These are phyloP conservation scores for Carettochelys insculpta DNA, from an alignment of 2,113 vertebrate genomes.

Conservation along the genomic window DNA sequence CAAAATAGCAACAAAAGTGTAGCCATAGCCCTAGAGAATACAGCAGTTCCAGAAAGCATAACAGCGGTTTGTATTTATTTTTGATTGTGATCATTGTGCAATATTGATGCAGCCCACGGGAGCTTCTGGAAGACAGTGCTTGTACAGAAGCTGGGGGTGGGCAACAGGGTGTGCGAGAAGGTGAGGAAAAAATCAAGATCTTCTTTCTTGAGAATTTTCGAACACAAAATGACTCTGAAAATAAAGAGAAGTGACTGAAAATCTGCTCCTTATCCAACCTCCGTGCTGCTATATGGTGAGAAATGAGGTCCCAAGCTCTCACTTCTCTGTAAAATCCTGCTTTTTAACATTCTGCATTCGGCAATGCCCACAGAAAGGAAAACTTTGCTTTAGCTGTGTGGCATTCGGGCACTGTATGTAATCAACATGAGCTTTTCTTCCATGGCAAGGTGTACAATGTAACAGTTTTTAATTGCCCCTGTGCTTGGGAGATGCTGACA, in stretches of 20 bases:
- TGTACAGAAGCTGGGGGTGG: background rate
- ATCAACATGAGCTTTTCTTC: constrained; percentile 59
- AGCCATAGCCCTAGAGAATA: too few relatives aligned
- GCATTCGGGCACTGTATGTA: constrained; percentile 27
- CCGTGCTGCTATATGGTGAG: constrained; percentile 57
- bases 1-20: too few relatives aligned
- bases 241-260: constrained; percentile 36
- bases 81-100: background rate
- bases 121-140: background rate
- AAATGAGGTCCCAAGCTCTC: constrained; percentile 57
- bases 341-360: constrained; percentile 24
- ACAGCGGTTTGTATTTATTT: background rate
- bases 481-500: constrained; percentile 51
- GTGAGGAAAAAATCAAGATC: background rate
- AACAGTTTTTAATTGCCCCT: constrained; percentile 66
- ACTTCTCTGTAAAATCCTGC: constrained; percentile 61
- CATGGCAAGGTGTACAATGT: constrained; percentile 60
- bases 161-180: background rate
- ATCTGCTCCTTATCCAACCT: constrained; percentile 67
- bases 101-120: background rate
- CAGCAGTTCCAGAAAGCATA: background rate
- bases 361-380: background rate
- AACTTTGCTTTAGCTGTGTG: background rate
- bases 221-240: constrained; percentile 54
- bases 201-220: constrained; percentile 33